These are phyloP conservation scores for Diachasma alloeum DNA, from an alignment of 1,140 invertebrate species.

Conservation along the genomic window DNA sequence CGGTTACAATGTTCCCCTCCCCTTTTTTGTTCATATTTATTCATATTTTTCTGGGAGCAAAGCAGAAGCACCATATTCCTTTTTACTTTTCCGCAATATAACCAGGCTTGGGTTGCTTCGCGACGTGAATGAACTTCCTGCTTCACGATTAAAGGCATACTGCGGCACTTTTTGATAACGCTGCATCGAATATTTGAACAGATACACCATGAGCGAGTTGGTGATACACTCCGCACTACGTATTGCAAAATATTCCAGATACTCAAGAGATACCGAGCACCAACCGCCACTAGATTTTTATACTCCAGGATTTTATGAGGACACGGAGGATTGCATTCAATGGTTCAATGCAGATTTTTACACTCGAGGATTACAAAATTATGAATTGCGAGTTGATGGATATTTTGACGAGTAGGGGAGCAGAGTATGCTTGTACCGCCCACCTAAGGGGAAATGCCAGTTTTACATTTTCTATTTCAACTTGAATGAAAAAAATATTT, in stretches of 20 bases:
- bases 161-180: not conserved
- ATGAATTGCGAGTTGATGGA: no score
- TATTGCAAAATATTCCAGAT: not conserved
- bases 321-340: not conserved
- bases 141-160: constrained; percentile 13
- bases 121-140: constrained; percentile 20
- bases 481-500: no score
- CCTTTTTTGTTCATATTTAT: not conserved
- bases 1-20: not conserved
- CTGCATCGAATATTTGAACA: constrained; percentile 9
- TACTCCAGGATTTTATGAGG: not conserved
- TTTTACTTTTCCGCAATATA: not conserved
- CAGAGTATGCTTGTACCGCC: no score
- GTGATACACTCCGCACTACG: not conserved
- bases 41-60: not conserved
- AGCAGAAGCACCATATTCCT: not conserved
- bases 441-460: no score
- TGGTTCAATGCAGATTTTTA: no score
- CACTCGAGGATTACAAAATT: no score
- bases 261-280: not conserved
- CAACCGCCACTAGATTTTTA: not conserved
- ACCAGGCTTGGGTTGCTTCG: not conserved
- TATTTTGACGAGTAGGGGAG: no score
- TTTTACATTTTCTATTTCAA: no score
- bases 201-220: not conserved